Percentiles rank a stretch among this genome's conserved stretches.
Conservation (phyloP, 2,113 vertebrate species). For the Scomber colias region DNA sequence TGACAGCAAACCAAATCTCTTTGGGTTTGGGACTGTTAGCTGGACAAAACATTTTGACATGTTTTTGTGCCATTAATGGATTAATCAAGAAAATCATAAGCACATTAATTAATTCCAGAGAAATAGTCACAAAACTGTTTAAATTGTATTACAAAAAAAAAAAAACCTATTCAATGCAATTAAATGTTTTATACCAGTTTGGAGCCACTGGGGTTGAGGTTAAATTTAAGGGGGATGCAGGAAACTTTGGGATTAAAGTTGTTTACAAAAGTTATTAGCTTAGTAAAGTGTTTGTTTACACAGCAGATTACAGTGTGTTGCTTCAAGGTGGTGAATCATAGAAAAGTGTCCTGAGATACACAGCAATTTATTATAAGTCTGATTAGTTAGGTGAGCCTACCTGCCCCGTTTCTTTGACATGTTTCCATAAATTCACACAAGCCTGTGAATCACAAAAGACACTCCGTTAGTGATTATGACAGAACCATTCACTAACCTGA, state of each 20-base stretch:
- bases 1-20: no score
- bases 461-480: conserved; percentile 33
- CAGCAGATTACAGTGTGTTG: not conserved
- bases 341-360: not conserved
- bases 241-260: not conserved
- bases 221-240: no score
- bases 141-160: no score
- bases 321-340: not conserved
- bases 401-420: conserved; percentile 90
- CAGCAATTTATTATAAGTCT: not conserved
- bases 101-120: not conserved
- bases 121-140: not conserved
- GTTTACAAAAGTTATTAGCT: not conserved
- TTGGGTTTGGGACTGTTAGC: no score
- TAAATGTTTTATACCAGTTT: not conserved
- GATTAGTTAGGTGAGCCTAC: conserved; percentile 68
- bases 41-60: no score
- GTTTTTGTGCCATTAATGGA: no score
- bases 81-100: no score
- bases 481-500: not conserved
- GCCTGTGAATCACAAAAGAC: conserved; percentile 72
- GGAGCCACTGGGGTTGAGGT: not conserved
- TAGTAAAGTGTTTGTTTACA: not conserved
- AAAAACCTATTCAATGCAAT: no score
- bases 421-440: conserved; percentile 85